Evolutionary conservation across 2,888 invertebrate genomes (phyloP), one percentile per base, ranked within the genome.

Genomic region (Mechanitis mazaeus): DNA sequence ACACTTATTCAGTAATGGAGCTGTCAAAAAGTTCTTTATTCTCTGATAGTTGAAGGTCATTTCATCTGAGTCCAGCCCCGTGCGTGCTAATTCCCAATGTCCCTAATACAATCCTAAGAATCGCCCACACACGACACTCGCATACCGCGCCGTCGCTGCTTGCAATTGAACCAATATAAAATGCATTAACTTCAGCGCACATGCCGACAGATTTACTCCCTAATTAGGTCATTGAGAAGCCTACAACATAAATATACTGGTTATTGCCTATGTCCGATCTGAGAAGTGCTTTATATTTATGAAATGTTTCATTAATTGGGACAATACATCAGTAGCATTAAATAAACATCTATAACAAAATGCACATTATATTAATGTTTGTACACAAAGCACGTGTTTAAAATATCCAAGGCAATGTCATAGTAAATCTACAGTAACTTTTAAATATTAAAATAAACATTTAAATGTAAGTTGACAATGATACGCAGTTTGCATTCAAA

Each of bases 81-180:
- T 81, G 81, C 82, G 82, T 81, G 83, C 77, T 80, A 84, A 85
- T 84, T 83, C 79, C 74, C 74, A 71, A 65, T 77, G 83, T 72
- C 76, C 78, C 82, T 85, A 84, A 86, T 86, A 80, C 74, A 79
- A 78, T 89, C 85, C 85, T 78, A 81, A 81, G 87, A 87, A 87
- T 84, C 86, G 89, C 90, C 90, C 89, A 90, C 89, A 20, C 63
- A 65, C 68, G 71, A 75, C 74, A 70, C 63, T 68, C 73, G 86
- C 89, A 88, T 87, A 84, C 89, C 87, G 78, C 87, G 88, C 81
- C 88, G 87, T 82, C 88, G 83, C 81, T 78, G 74, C 79, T 76
- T 73, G 80, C 88, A 90, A 90, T 90, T 90, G 86, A 85, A 85
- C 87, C 88, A 90, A 90, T 90, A 88, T 90, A 90, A 90, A 90